These are phyloP conservation scores for Macrophya annulata DNA, from an alignment of 2,888 invertebrate genomes.

Conservation along the genomic window DNA sequence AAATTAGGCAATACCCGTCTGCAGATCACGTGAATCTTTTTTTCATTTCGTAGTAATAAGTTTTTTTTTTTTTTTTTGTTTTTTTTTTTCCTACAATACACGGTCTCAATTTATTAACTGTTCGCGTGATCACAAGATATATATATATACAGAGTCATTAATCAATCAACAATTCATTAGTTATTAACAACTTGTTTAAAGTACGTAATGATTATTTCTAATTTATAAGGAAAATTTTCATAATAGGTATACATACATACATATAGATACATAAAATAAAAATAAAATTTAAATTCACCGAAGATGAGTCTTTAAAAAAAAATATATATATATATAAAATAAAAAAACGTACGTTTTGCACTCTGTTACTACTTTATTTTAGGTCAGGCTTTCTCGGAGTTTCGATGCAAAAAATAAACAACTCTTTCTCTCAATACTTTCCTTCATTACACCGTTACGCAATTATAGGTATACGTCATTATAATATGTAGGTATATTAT, in stretches of 20 bases:
- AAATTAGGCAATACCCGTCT: not conserved
- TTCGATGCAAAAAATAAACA: not conserved
- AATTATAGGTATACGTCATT: not conserved
- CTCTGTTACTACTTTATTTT: not conserved
- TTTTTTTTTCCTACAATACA: not conserved
- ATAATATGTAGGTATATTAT: not conserved
- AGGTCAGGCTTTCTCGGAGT: constrained; percentile 3
- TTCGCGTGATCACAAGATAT: not conserved
- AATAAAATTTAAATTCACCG: not conserved
- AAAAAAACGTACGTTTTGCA: not conserved
- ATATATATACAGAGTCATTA: too few relatives aligned
- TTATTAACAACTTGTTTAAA: not conserved
- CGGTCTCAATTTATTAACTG: not conserved
- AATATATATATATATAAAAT: too few relatives aligned
- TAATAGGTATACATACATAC: too few relatives aligned
- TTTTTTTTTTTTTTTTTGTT: not conserved
- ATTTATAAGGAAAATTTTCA: not conserved
- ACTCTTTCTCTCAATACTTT: constrained; percentile 8
- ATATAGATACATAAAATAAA: not conserved
- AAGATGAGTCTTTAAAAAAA: too few relatives aligned
- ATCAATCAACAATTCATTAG: not conserved
- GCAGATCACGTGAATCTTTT: not conserved
- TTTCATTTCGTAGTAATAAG: too few relatives aligned
- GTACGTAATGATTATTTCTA: not conserved
- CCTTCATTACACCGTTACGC: not conserved